phyloP scores from a whole-genome alignment of 1,140 invertebrate genomes.

The Hypothenemus hampei region DNA sequence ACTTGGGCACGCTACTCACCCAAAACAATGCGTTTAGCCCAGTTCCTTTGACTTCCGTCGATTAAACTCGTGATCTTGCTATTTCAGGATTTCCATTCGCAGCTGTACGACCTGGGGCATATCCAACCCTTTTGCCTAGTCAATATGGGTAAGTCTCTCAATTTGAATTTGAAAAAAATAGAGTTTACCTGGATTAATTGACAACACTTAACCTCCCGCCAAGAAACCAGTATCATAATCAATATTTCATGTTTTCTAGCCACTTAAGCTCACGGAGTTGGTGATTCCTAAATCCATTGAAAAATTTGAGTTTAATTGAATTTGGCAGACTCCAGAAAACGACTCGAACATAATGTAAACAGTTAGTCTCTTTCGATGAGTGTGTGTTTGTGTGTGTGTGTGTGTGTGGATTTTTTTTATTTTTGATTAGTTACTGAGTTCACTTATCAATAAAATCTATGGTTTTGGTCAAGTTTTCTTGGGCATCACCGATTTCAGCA shows the following conservation, averaged over 20 bases:
- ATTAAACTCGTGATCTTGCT: too few species aligned
- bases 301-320: conserved; percentile 40
- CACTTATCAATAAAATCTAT: conserved; percentile 38
- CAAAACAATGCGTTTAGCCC: too few species aligned
- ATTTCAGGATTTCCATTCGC: conserved; percentile 57
- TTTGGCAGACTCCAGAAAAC: conserved; percentile 40
- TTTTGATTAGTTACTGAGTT: conserved; percentile 44
- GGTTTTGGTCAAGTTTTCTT: conserved; percentile 19
- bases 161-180: conserved; percentile 2
- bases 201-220: conserved; percentile 10
- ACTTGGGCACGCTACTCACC: too few species aligned
- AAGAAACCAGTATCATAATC: conserved; percentile 35
- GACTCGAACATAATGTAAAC: conserved; percentile 41
- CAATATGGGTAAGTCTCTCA: conserved; percentile 66
- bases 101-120: conserved; percentile 59
- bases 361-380: conserved; percentile 46
- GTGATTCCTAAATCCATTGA: conserved; percentile 43
- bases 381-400: conserved; percentile 46
- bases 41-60: too few species aligned
- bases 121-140: conserved; percentile 62
- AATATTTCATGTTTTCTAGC: conserved; percentile 45
- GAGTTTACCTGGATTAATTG: neutral
- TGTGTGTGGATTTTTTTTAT: conserved; percentile 40
- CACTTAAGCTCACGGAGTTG: conserved; percentile 41
- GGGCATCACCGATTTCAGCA: conserved; percentile 7